A percentile compares a stretch with the other conserved stretches of the same genome.
These are phyloP conservation scores for Cyprinodon variegatus DNA, from an alignment of 2,113 vertebrate species.

Conservation along the genomic window DNA sequence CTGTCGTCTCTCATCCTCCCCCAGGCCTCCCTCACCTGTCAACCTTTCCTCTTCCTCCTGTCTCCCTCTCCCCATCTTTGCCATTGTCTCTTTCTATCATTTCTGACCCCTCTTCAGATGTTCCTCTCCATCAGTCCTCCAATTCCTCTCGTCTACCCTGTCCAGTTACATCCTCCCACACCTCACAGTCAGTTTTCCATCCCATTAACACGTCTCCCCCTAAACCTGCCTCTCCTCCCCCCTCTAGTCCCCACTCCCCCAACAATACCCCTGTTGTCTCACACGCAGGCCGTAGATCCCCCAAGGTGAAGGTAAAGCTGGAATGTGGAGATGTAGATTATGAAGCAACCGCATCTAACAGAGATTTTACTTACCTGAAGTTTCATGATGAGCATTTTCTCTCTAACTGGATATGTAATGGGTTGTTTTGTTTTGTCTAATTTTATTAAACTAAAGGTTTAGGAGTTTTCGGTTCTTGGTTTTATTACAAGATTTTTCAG, in stretches of 20 bases:
- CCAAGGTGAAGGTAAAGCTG: conserved; percentile 88
- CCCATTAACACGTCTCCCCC: conserved; percentile 9
- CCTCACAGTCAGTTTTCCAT: conserved; percentile 55
- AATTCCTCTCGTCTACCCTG: conserved; percentile 23
- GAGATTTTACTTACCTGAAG: neutral
- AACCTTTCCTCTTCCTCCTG: conserved; percentile 25
- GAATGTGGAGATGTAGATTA: conserved; percentile 15
- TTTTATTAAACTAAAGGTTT: neutral
- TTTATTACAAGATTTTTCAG: neutral
- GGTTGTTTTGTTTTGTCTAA: neutral
- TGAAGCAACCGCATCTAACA: conserved; percentile 2
- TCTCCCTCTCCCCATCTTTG: conserved; percentile 31
- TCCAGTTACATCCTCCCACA: conserved; percentile 24
- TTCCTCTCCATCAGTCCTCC: conserved; percentile 17
- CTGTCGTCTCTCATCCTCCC: conserved; percentile 41
- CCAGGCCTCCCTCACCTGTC: conserved; percentile 40
- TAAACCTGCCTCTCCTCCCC: conserved; percentile 43
- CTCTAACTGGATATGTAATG: neutral
- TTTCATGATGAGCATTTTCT: neutral
- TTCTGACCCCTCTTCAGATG: conserved; percentile 18
- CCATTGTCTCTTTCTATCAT: conserved; percentile 21
- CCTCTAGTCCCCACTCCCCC: conserved; percentile 75
- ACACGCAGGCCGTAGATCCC: conserved; percentile 81
- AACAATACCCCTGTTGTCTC: conserved; percentile 78
- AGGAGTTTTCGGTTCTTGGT: neutral